Base-by-base conservation (phyloP, 2,113 vertebrate species). In the Chloebia gouldiae region DNA sequence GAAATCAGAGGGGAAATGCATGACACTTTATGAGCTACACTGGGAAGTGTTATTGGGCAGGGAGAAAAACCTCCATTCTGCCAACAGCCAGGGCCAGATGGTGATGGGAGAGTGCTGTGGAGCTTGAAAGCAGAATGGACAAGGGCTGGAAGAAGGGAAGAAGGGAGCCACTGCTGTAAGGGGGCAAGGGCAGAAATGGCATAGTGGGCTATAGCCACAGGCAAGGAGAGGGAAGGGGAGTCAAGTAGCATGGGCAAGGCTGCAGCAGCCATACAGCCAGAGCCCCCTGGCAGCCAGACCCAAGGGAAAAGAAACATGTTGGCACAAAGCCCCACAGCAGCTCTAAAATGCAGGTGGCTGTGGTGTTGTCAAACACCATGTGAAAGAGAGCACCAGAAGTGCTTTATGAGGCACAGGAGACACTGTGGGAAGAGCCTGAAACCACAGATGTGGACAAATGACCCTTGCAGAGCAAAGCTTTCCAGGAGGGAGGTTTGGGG, bases 331-430 rank as follows among this genome's bases (percentile, higher is more conserved):
- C 57, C 35, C n/a, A 53, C 25, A 23, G 9, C 22, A 37, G n/a
- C 57, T 44, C 39, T 42, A 20, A 76, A 82, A 60, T 28, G 44
- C 30, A 70, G 39, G 21, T 59, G 44, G 39, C 30, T 20, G 21
- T 0, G 2, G 3, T 60, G 39, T 8, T 10, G 2, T 28, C 15
- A 9, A 77, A 56, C 14, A 16, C 8, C 2, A 1, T 0, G 3
- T 35, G 51, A 68, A 61, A 64, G 37, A 44, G 37, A 81, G 61
- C 23, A 51, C 20, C 19, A 20, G 21, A 40, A 77, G 23, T 8
- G 27, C 28, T 44, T 63, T 51, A 30, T 17, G 8, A 4, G 59
- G 40, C 57, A 64, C 1, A 8, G n/a, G 37, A 81, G 23, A 72
- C 50, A 31, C 13, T 3, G 40, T 56, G 47, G 39, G 54, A 87